Evolutionary conservation across 1,140 invertebrate genomes (phyloP).

Genomic region (Heliconius nattereri): DNA sequence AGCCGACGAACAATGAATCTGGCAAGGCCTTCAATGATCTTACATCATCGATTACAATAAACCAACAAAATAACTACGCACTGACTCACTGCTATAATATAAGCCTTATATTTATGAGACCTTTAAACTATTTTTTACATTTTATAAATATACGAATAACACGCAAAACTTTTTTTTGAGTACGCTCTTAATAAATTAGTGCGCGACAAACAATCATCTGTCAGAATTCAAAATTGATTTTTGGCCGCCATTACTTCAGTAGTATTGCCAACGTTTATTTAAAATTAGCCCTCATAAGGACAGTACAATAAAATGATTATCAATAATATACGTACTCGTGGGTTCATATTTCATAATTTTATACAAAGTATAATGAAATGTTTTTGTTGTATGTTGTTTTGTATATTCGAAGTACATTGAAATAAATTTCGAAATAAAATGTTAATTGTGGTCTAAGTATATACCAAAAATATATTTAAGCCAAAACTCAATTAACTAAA

Average conservation of each 20-base stretch:
- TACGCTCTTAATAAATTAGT: constrained; percentile 26
- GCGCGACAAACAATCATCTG: constrained; percentile 48
- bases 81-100: constrained; percentile 18
- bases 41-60: constrained; percentile 78
- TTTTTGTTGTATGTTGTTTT: no score
- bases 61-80: constrained; percentile 37
- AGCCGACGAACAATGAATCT: constrained; percentile 45
- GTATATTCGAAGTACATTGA: no score
- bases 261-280: constrained; percentile 5
- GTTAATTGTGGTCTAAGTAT: no score
- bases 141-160: constrained; percentile 9
- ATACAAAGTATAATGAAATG: no score
- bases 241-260: constrained; percentile 62
- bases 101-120: background rate
- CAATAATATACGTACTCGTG: no score
- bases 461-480: no score
- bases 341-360: no score
- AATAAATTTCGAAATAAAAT: no score
- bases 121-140: constrained; percentile 14
- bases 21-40: constrained; percentile 60
- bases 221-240: constrained; percentile 79
- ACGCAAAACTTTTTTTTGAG: constrained; percentile 15
- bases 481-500: no score
- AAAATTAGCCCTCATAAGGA: background rate
- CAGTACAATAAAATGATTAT: no score